Base-by-base conservation (phyloP, 2,797 vertebrate genomes). In the Cichlasoma orientale region DNA sequence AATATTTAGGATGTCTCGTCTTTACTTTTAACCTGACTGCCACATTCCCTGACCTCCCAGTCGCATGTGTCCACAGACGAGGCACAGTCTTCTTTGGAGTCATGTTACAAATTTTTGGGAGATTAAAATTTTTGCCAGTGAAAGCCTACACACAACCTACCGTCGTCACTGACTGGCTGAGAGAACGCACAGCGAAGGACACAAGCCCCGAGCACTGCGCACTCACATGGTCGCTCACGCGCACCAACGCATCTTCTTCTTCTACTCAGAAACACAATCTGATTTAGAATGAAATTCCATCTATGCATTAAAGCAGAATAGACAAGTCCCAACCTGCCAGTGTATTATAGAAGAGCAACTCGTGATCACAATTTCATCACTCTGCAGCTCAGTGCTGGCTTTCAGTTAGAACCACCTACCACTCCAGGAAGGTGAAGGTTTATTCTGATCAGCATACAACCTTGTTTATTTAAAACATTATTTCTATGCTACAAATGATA, bases 271-370 rank as follows among this genome's bases (percentile, higher is more conserved):
- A 29, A 73, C 54, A 41, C 57, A 23, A 75, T 75, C 56, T 50
- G 66, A 84, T 79, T 78, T 19, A 25, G 14, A 69, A 23, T 77
- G 68, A 79, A 85, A 90, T 52, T 72, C 19, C 56, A 73, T 72
- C 41, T 13, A 2, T 50, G 73, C 53, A 55, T 59, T 71, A 56
- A 75, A 80, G 74, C 68, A 10, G 55, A 74, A 56, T 0, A 44
- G 21, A 66, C 82, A 57, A 18, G 88, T 85, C 27, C 70, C 19
- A 66, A 75, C 80, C 47, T 84, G 82, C 52, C 47, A 18, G 56
- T 66, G 2, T 66, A 31, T 76, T 41, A 18, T 2, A 21, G 8
- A 72, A 7, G 41, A 73, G 53, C 14, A 56, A 69, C 66, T 81
- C 19, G n/a, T 53, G 53, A 79, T 66, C 59, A 75, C 50, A 55